Conservation (phyloP, 2,888 invertebrate species). For the Harpalus rufipes region DNA sequence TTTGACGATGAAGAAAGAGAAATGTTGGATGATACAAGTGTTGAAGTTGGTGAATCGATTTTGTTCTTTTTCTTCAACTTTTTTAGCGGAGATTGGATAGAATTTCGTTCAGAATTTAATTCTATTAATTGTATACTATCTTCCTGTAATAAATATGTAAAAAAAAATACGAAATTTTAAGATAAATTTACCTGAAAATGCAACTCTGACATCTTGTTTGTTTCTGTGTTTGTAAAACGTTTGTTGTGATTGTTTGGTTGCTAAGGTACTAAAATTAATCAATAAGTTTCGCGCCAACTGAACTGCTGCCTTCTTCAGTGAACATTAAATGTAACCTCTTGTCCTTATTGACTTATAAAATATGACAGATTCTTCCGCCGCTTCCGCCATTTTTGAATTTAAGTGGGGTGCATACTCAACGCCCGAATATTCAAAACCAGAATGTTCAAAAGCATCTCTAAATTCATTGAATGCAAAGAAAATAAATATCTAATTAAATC, state of each 20-base stretch:
- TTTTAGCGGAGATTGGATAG: constrained; percentile 44
- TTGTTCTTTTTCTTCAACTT: constrained; percentile 61
- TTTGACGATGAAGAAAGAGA: constrained; percentile 34
- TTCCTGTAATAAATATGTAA: constrained; percentile 68
- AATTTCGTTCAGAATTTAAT: constrained; percentile 67
- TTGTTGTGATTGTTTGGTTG: constrained; percentile 26
- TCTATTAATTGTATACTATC: constrained; percentile 71
- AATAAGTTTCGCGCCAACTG: neutral
- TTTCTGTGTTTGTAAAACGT: constrained; percentile 55
- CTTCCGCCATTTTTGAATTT: too few species aligned
- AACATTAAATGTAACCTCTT: too few species aligned
- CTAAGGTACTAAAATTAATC: neutral
- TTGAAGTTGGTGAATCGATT: constrained; percentile 47
- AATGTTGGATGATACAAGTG: constrained; percentile 31
- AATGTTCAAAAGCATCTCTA: too few species aligned
- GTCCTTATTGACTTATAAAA: too few species aligned
- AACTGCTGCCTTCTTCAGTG: too few species aligned
- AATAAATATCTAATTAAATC: too few species aligned
- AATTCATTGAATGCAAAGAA: too few species aligned
- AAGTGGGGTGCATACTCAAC: too few species aligned
- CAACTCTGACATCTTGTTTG: constrained; percentile 40
- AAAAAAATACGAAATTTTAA: constrained; percentile 12
- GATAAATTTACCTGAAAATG: constrained; percentile 54
- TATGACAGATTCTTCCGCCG: too few species aligned
- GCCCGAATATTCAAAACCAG: too few species aligned